Percentiles rank a stretch among this genome's conserved stretches.
Evolutionary conservation across 2,888 invertebrate genomes (phyloP).

Genomic region (Gastracanthus pulcherrimus): DNA sequence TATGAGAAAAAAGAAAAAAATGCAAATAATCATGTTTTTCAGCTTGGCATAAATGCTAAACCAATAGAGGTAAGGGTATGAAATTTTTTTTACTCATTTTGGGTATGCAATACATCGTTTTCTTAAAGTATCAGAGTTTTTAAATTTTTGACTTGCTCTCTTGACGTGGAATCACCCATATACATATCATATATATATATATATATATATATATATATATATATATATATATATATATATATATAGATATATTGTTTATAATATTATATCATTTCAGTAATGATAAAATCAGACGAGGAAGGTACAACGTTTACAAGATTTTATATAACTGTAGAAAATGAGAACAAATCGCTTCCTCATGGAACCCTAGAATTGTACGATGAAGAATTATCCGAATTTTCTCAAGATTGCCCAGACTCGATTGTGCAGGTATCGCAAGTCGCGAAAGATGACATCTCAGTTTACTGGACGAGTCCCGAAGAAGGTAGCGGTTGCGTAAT

Average conservation of each 20-base stretch:
- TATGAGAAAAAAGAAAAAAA: no score
- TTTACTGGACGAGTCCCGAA: slow-evolving; percentile 94
- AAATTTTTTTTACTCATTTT: no score
- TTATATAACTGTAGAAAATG: slow-evolving; percentile 83
- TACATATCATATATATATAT: no score
- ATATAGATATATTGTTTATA: neutral
- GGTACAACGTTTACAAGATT: slow-evolving; percentile 82
- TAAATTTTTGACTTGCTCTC: no score
- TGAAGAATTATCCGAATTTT: slow-evolving; percentile 83
- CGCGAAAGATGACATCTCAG: slow-evolving; percentile 90
- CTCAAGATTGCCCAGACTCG: slow-evolving; percentile 91
- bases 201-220: no score
- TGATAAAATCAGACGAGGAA: slow-evolving; percentile 27
- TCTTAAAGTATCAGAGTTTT: no score
- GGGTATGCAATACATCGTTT: no score
- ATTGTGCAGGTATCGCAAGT: slow-evolving; percentile 88
- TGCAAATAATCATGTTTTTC: no score
- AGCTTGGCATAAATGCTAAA: no score
- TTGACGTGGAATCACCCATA: no score
- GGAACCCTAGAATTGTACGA: slow-evolving; percentile 74
- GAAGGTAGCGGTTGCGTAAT: slow-evolving; percentile 91
- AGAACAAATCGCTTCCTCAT: slow-evolving; percentile 72
- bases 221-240: no score
- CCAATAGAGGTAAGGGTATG: no score
- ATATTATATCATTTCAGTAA: slow-evolving; percentile 23